A percentile compares a stretch with the other conserved stretches of the same genome.
These are phyloP conservation scores for Darevskia nairensis DNA, from an alignment of 2,797 vertebrate genomes.

Conservation along the genomic window DNA sequence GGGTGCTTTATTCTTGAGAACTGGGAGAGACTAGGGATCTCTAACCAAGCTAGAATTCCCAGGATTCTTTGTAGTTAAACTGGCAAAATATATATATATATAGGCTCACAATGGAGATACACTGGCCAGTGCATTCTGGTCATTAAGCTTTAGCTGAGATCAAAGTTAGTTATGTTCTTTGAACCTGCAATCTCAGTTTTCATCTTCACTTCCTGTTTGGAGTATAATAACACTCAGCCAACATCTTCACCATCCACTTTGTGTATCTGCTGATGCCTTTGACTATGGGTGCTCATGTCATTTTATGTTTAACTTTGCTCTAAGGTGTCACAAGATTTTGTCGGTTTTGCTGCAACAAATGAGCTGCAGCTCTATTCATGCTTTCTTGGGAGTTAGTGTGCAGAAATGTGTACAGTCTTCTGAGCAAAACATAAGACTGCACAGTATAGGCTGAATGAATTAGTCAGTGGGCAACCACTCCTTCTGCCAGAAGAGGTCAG, in stretches of 20 bases:
- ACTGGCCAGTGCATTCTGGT: background rate
- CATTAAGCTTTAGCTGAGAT: background rate
- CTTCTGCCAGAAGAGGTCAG: constrained; percentile 70
- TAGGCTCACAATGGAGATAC: background rate
- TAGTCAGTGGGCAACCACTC: background rate
- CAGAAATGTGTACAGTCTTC: background rate
- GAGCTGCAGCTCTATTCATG: background rate
- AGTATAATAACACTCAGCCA: background rate
- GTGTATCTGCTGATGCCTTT: background rate
- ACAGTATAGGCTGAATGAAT: background rate
- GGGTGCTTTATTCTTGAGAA: too few relatives aligned
- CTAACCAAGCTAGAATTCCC: background rate
- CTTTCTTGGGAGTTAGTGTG: too few relatives aligned
- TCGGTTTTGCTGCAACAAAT: background rate
- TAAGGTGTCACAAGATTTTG: background rate
- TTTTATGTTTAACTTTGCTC: background rate
- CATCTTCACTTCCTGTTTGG: background rate
- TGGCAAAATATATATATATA: background rate
- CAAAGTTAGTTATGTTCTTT: too few relatives aligned
- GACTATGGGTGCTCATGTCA: background rate
- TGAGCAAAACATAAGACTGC: background rate
- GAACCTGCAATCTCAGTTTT: background rate
- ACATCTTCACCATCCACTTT: background rate
- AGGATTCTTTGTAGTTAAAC: background rate
- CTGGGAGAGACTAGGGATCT: background rate